These are phyloP conservation scores for Mya arenaria DNA, from an alignment of 1,140 invertebrate genomes.

Conservation along the genomic window DNA sequence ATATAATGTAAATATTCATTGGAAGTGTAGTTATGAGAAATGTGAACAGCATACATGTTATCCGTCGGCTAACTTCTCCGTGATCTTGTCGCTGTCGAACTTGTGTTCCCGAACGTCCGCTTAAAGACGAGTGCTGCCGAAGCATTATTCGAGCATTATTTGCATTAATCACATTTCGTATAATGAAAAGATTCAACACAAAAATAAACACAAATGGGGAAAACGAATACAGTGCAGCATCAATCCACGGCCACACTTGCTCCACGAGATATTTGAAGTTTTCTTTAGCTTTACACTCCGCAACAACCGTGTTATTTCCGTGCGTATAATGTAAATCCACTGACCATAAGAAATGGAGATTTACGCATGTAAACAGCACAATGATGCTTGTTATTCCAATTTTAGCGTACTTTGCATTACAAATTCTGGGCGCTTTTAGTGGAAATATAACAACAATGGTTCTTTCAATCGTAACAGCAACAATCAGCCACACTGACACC, in stretches of 20 bases:
- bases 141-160: slow-evolving; percentile 41
- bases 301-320: neutral
- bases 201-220: slow-evolving; percentile 73
- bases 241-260: slow-evolving; percentile 77
- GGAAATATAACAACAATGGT: slow-evolving; percentile 77
- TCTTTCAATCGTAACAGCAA: slow-evolving; percentile 79
- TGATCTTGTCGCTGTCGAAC: neutral
- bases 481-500: slow-evolving; percentile 78
- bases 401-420: slow-evolving; percentile 68
- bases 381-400: slow-evolving; percentile 56
- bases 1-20: too few species aligned
- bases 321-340: slow-evolving; percentile 44
- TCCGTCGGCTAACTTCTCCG: slow-evolving; percentile 33
- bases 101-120: neutral
- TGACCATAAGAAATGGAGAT: slow-evolving; percentile 75
- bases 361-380: slow-evolving; percentile 60
- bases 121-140: neutral
- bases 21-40: slow-evolving; percentile 79
- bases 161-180: slow-evolving; percentile 60
- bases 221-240: slow-evolving; percentile 76
- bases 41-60: slow-evolving; percentile 78
- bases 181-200: slow-evolving; percentile 74
- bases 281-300: slow-evolving; percentile 50
- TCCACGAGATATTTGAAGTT: slow-evolving; percentile 64
- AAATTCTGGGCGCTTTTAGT: slow-evolving; percentile 70